Conservation (phyloP, 2,797 vertebrate species). For the Cichlasoma orientale region DNA sequence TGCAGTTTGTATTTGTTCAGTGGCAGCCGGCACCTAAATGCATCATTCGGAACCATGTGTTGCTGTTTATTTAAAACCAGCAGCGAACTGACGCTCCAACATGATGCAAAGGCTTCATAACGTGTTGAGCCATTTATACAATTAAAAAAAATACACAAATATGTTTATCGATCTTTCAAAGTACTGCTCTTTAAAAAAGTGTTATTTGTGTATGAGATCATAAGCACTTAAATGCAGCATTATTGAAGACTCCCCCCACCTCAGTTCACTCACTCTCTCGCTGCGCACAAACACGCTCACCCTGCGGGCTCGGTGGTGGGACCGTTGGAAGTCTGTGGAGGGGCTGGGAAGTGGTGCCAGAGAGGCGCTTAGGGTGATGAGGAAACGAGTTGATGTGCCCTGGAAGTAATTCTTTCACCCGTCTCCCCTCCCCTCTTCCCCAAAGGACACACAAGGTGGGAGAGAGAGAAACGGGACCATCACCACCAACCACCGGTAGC, state of each 20-base stretch:
- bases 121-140: neutral
- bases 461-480: constrained; percentile 55
- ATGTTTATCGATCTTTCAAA: neutral
- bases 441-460: constrained; percentile 58
- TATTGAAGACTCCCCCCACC: constrained; percentile 66
- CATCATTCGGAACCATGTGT: neutral
- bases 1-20: neutral
- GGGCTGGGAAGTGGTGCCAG: constrained; percentile 26
- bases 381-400: constrained; percentile 83
- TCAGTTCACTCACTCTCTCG: constrained; percentile 12
- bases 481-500: constrained; percentile 12
- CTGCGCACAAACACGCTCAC: constrained; percentile 69
- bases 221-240: constrained; percentile 58
- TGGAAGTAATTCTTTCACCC: constrained; percentile 84
- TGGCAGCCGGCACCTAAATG: neutral
- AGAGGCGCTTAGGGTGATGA: constrained; percentile 64
- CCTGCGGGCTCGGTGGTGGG: constrained; percentile 43
- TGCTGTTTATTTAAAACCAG: neutral
- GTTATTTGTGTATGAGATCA: neutral
- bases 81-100: neutral
- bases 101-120: neutral
- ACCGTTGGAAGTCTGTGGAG: constrained; percentile 30
- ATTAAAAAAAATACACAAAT: neutral
- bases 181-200: neutral
- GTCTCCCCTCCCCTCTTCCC: neutral